Evolutionary conservation across 1,140 invertebrate genomes (phyloP).

Genomic region (Amyelois transitella): DNA sequence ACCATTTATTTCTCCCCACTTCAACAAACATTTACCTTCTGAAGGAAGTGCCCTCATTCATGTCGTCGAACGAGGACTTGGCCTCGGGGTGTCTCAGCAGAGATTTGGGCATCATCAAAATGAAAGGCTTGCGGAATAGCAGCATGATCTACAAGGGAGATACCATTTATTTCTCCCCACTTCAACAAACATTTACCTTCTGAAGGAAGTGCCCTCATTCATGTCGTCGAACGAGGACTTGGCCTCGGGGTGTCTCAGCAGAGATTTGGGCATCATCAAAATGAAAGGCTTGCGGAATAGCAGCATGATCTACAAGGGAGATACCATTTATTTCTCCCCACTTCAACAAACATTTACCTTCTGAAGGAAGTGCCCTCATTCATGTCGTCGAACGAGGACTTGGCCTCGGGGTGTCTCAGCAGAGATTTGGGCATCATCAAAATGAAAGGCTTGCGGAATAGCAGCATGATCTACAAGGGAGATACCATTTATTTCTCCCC

Average conservation of each 20-base stretch:
- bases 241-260: conserved; percentile 96
- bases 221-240: conserved; percentile 96
- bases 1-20: too few species aligned
- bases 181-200: conserved; percentile 71
- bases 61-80: conserved; percentile 94
- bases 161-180: too few species aligned
- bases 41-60: conserved; percentile 88
- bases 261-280: conserved; percentile 97
- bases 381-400: conserved; percentile 97
- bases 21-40: conserved; percentile 72
- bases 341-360: too few species aligned
- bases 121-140: conserved; percentile 96
- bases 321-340: too few species aligned
- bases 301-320: conserved; percentile 94
- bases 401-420: conserved; percentile 95
- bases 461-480: conserved; percentile 95
- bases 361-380: conserved; percentile 86
- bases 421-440: conserved; percentile 98
- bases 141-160: conserved; percentile 96
- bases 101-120: conserved; percentile 98
- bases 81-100: conserved; percentile 96
- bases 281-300: conserved; percentile 98
- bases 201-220: conserved; percentile 86
- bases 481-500: too few species aligned
- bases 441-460: conserved; percentile 97